Base-by-base conservation (phyloP, 2,888 invertebrate genomes). In the Adineta ricciae region DNA sequence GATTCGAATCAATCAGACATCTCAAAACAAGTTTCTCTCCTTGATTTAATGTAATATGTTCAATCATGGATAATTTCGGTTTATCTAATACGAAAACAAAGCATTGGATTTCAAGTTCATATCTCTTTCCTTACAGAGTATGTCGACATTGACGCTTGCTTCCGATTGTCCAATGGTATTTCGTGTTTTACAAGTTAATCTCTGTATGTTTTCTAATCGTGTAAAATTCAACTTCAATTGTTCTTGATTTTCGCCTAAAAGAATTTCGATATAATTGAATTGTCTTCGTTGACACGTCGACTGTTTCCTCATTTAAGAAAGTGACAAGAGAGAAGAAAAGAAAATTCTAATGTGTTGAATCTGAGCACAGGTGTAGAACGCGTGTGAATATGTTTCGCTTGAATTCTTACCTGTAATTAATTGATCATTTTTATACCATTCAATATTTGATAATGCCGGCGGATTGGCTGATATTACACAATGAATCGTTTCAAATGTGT, bases 381-480 rank as follows among this genome's bases (percentile, higher is more conserved):
- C 21, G 52, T 52, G 52, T 52, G 52, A 56, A 27, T 27, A 56
- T 56, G 56, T 56, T 56, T 56, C 27, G 56, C 56, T 27, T 56
- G 56, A 56, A 56, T 56, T 56, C 38, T n/a, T 41, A 78, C 78
- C 78, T 78, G 7, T 41, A n/a, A 78, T 41, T 78, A 78, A 78
- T 78, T 78, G 78, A 41, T 78, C 78, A 78, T 78, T 78, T 78
- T 41, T 78, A n/a, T 41, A 41, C 78, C 78, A 78, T 41, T 78
- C 78, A n/a, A 78, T 78, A 78, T 41, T 78, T 7, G 38, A 24
- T 16, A 78, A 3, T 36, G 32, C 64, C 3, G 78, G 41, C n/a
- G 78, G 78, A 78, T 78, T 38, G 24, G 78, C 78, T 41, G 41
- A 41, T 78, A 78, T 41, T 41, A 41, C 21, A 41, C 78, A 78